A percentile compares a stretch with the other conserved stretches of the same genome.
These are phyloP conservation scores for Bombus cullumanus DNA, from an alignment of 1,140 invertebrate genomes.

Conservation along the genomic window DNA sequence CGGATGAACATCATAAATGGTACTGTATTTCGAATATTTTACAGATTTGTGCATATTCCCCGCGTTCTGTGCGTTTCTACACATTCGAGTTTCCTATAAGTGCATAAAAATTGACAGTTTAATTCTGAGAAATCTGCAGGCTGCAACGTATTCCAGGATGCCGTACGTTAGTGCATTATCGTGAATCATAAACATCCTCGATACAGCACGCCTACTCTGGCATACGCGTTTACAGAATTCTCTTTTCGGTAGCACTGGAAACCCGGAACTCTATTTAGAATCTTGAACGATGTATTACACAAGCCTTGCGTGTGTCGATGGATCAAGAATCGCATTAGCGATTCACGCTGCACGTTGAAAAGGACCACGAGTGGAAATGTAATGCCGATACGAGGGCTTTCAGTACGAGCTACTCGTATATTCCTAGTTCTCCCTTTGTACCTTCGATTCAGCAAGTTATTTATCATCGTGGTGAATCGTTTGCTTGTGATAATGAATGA, in stretches of 20 bases:
- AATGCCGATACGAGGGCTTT: neutral
- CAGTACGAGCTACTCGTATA: too few species aligned
- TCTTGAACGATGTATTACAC: neutral
- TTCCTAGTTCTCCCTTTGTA: neutral
- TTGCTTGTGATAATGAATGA: too few species aligned
- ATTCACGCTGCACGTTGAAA: neutral
- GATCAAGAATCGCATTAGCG: conserved; percentile 16
- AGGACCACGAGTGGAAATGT: neutral
- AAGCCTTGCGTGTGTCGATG: neutral
- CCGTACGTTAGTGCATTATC: neutral
- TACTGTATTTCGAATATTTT: too few species aligned
- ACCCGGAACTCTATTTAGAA: neutral
- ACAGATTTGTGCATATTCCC: too few species aligned
- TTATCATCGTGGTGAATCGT: neutral
- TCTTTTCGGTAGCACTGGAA: neutral
- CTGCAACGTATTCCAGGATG: too few species aligned
- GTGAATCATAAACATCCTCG: neutral
- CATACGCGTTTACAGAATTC: neutral
- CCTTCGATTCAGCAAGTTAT: neutral
- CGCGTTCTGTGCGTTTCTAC: too few species aligned
- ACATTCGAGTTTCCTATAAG: too few species aligned
- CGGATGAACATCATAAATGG: too few species aligned
- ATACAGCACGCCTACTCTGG: neutral
- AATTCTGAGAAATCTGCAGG: too few species aligned
- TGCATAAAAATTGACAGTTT: too few species aligned